These are phyloP conservation scores for Nomada fucata DNA, from an alignment of 2,888 invertebrate genomes.

Conservation along the genomic window DNA sequence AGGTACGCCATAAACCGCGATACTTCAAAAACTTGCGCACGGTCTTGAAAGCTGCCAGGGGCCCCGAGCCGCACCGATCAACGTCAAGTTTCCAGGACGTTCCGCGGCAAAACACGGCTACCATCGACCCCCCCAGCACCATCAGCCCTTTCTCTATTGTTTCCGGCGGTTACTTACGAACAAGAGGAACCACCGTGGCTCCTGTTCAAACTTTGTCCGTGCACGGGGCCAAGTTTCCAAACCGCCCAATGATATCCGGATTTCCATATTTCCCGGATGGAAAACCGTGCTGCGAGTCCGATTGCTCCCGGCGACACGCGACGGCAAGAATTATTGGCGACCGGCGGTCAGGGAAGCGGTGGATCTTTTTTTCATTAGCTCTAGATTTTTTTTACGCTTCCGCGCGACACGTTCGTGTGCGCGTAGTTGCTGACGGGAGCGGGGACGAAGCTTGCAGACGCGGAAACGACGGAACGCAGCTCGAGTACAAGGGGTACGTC, in stretches of 20 bases:
- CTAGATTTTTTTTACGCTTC: too few relatives aligned
- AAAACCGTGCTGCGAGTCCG: too few relatives aligned
- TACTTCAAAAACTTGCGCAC: conserved; percentile 46
- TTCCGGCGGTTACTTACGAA: conserved; percentile 51
- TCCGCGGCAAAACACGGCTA: conserved; percentile 50
- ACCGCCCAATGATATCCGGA: conserved; percentile 26
- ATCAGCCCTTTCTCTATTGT: conserved; percentile 4
- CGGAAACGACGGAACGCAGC: too few relatives aligned
- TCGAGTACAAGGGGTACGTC: too few relatives aligned
- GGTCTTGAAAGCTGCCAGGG: conserved; percentile 58
- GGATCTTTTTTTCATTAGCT: too few relatives aligned
- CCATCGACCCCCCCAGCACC: neutral
- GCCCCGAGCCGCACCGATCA: conserved; percentile 52
- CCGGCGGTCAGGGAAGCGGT: too few relatives aligned
- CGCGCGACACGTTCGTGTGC: too few relatives aligned
- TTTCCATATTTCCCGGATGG: conserved; percentile 16
- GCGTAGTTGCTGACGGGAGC: too few relatives aligned
- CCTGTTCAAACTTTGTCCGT: conserved; percentile 33
- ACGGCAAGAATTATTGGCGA: too few relatives aligned
- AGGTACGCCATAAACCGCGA: conserved; percentile 11
- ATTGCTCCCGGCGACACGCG: too few relatives aligned
- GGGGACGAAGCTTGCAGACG: too few relatives aligned
- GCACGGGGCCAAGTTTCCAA: conserved; percentile 14
- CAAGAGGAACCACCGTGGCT: conserved; percentile 21
- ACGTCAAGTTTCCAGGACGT: conserved; percentile 56